phyloP scores from a whole-genome alignment of 2,888 invertebrate genomes.

The Parnassius mnemosyne region DNA sequence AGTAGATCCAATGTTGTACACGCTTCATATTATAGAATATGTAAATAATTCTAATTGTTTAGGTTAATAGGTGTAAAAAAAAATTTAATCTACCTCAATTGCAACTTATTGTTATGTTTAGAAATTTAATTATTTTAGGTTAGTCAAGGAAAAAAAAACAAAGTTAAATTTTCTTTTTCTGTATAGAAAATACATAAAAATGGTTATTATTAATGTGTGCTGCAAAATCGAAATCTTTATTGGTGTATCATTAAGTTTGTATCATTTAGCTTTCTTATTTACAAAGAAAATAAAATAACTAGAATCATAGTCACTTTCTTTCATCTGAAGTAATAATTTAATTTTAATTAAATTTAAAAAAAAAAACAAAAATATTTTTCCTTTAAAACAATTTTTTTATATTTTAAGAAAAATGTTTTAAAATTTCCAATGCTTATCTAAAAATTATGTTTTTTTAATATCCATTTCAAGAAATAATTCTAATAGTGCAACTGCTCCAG shows the following conservation, averaged over 20 bases:
- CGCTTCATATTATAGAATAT: constrained; percentile 65
- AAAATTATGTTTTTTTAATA: neutral
- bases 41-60: constrained; percentile 77
- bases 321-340: constrained; percentile 10
- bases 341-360: constrained; percentile 8
- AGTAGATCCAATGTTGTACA: constrained; percentile 64
- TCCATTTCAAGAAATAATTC: neutral
- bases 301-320: constrained; percentile 5
- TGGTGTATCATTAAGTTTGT: constrained; percentile 61
- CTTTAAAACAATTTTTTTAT: constrained; percentile 5
- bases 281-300: constrained; percentile 4
- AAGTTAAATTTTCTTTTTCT: constrained; percentile 49
- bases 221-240: constrained; percentile 66
- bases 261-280: constrained; percentile 51
- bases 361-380: constrained; percentile 6
- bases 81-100: constrained; percentile 80
- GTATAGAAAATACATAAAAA: constrained; percentile 56
- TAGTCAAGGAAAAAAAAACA: constrained; percentile 54
- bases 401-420: constrained; percentile 6
- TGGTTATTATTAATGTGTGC: constrained; percentile 62
- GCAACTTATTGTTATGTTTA: constrained; percentile 75
- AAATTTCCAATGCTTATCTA: constrained; percentile 2
- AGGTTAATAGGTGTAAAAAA: constrained; percentile 79
- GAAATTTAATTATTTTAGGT: constrained; percentile 73
- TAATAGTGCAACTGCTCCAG: neutral